A percentile compares a stretch with the other conserved stretches of the same genome.
Conservation (phyloP, 2,113 vertebrate genomes). For the Lasiurus borealis region DNA sequence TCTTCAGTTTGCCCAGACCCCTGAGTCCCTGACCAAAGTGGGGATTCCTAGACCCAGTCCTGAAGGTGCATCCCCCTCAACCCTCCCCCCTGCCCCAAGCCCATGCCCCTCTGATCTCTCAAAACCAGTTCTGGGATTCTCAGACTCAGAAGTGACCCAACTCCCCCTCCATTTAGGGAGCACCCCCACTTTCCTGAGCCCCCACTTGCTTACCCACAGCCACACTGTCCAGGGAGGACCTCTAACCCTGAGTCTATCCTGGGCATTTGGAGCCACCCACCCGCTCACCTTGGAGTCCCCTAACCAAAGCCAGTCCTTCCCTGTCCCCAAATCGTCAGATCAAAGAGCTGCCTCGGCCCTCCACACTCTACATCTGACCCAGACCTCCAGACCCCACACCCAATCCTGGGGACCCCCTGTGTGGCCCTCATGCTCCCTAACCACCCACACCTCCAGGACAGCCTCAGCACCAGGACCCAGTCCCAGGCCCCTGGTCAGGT, state of each 20-base stretch:
- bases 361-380: not conserved
- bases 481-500: no score
- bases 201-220: not conserved
- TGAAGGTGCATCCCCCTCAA: no score
- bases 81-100: not conserved
- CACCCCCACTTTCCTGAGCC: not conserved
- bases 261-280: not conserved
- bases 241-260: not conserved
- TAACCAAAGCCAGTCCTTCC: not conserved
- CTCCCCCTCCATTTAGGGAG: not conserved
- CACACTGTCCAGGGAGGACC: not conserved
- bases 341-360: not conserved
- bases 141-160: not conserved
- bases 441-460: no score
- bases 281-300: not conserved
- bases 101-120: not conserved
- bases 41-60: no score
- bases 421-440: no score
- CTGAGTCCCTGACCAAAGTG: no score
- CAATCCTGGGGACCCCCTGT: no score
- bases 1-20: no score
- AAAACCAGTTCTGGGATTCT: not conserved
- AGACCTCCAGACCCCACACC: not conserved
- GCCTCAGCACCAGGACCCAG: no score
- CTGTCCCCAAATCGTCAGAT: not conserved